These are phyloP conservation scores for Papilio elwesi DNA, from an alignment of 2,888 invertebrate species.

Conservation along the genomic window DNA sequence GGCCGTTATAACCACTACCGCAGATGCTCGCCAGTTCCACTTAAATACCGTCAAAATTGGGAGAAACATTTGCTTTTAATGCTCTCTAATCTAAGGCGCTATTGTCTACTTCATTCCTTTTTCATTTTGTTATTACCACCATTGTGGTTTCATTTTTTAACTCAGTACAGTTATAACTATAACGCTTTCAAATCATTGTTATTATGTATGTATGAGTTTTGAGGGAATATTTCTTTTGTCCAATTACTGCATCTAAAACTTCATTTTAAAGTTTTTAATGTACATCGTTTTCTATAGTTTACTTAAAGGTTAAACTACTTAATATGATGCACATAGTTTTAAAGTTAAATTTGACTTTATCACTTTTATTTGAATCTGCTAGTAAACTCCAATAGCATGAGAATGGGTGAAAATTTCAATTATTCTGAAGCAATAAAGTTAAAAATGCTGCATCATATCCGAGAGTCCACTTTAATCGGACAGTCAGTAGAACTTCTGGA, in stretches of 20 bases:
- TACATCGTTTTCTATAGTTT: too few species aligned
- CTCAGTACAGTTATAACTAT: slow-evolving; percentile 1
- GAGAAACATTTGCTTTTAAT: slow-evolving; percentile 46
- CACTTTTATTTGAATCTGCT: not conserved
- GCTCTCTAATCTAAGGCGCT: slow-evolving; percentile 33
- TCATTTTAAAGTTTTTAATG: not conserved
- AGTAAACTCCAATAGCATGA: not conserved
- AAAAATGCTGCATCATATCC: slow-evolving; percentile 33
- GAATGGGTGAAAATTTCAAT: slow-evolving; percentile 34
- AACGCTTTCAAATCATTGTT: slow-evolving; percentile 15
- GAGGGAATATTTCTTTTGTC: not conserved
- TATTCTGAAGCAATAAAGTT: slow-evolving; percentile 3
- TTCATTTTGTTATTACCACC: slow-evolving; percentile 16
- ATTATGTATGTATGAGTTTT: slow-evolving; percentile 14
- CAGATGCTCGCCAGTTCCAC: slow-evolving; percentile 42
- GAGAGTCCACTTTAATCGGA: slow-evolving; percentile 31
- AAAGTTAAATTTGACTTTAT: not conserved
- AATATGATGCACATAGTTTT: too few species aligned
- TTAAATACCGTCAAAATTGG: slow-evolving; percentile 50
- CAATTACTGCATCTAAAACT: not conserved
- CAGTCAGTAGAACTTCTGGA: slow-evolving; percentile 31
- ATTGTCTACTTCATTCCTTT: slow-evolving; percentile 36
- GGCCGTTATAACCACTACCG: slow-evolving; percentile 50
- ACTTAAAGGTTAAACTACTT: too few species aligned
- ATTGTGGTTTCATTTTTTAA: slow-evolving; percentile 14